Conservation (phyloP, 2,888 invertebrate species). For the Pachycephus smyrnensis region DNA sequence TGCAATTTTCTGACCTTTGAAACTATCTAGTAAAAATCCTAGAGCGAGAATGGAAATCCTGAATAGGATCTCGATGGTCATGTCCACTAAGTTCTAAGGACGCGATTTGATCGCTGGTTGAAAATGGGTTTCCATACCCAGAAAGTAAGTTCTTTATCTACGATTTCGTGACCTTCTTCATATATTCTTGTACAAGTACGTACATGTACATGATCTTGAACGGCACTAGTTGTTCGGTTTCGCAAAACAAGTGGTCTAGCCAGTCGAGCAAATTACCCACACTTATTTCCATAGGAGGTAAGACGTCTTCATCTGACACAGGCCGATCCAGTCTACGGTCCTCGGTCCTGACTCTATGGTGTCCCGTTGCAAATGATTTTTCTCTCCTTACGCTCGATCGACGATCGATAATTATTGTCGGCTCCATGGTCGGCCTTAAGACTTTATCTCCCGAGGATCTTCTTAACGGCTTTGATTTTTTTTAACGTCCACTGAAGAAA, state of each 20-base stretch:
- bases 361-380: conserved; percentile 30
- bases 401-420: conserved; percentile 41
- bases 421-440: conserved; percentile 9
- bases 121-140: background rate
- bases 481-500: background rate
- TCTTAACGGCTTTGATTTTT: background rate
- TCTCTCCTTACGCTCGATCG: conserved; percentile 29
- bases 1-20: background rate
- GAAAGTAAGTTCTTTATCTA: background rate
- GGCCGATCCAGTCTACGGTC: conserved; percentile 23
- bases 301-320: conserved; percentile 55
- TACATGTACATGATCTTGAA: background rate
- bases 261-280: conserved; percentile 62
- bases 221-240: conserved; percentile 20
- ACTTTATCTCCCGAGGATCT: background rate
- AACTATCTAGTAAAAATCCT: background rate
- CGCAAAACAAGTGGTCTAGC: conserved; percentile 62
- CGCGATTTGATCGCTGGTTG: background rate
- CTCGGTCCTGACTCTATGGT: conserved; percentile 22
- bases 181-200: background rate
- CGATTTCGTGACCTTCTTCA: background rate
- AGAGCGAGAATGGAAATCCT: background rate
- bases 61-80: background rate
- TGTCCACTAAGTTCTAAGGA: background rate
- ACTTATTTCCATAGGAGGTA: conserved; percentile 45